Base-by-base conservation (phyloP, 1,140 invertebrate species). In the Caerostris darwini region DNA sequence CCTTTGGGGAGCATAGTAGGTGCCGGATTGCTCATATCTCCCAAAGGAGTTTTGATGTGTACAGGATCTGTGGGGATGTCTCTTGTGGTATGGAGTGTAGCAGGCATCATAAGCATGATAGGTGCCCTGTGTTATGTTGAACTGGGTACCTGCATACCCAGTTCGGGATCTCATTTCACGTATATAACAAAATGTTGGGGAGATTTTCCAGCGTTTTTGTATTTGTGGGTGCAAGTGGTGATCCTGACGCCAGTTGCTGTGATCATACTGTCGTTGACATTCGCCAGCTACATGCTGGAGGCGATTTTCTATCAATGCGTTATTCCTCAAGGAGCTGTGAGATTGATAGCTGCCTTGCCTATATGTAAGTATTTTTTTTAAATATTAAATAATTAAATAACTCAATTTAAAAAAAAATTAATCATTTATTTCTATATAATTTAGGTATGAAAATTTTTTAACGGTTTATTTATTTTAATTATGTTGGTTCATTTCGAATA, bases 1-100 rank as follows among this genome's bases (percentile, higher is more conserved):
- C 98, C 98, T 95, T 98, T 98, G 95, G 98, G 98, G 69, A 98
- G 98, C 54, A 98, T 99, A 95, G 98, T 98, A 95, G 98, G 98
- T 5, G 98, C 98, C 90, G 98, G 98, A 96, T 96, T 96, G 59
- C 96, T 96, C 91, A 95, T 96, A 19, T 95, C 96, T 3, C 96
- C 96, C 1, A 96, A 96, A 95, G 96, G 96, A 17, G 96, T 97
- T 53, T 94, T 97, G 7, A 83, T 95, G 83, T 95, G 96, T 94
- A 95, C 95, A 7, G 95, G 95, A 56, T 95, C 95, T 14, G 94
- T 95, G 14, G 95, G 95, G 14, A 64, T 96, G 19, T 95, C 95
- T 10, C 92, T 96, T 10, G 57, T 94, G 1, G 94, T 96, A 10
- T 96, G 96, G 96, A 93, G 94, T 3, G 86, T 90, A 1, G 95